Conservation (phyloP, 1,140 invertebrate genomes). For the Drosophila virilis region DNA sequence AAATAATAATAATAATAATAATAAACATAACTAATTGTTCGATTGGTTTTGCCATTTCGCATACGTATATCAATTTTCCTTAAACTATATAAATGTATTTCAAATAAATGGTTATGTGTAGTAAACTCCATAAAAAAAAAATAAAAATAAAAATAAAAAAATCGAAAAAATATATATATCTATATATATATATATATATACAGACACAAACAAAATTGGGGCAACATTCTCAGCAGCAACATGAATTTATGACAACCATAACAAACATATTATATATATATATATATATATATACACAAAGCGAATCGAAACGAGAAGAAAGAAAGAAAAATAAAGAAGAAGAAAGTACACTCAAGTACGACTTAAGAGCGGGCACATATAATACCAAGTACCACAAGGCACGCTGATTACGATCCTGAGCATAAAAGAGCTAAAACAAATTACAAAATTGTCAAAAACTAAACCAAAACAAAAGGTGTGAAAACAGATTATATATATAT, state of each 20-base stretch:
- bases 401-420: not conserved
- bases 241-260: constrained; percentile 52
- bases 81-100: constrained; percentile 45
- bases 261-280: not conserved
- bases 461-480: constrained; percentile 18
- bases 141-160: not conserved
- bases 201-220: not conserved
- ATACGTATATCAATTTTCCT: constrained; percentile 44
- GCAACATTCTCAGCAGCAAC: constrained; percentile 25
- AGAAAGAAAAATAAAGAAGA: too few species aligned
- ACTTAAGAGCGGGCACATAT: not conserved
- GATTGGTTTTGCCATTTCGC: not conserved
- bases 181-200: too few species aligned
- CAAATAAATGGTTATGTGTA: constrained; percentile 35
- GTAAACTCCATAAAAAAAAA: constrained; percentile 9
- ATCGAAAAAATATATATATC: not conserved
- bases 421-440: constrained; percentile 12
- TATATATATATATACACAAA: constrained; percentile 25
- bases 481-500: constrained; percentile 18
- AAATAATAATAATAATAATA: too few species aligned
- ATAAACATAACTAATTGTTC: constrained; percentile 5
- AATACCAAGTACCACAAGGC: not conserved
- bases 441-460: constrained; percentile 35
- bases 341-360: not conserved
- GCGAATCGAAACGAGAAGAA: too few species aligned